Base-by-base conservation (phyloP, 1,140 invertebrate species). In the Oryctes rhinoceros region DNA sequence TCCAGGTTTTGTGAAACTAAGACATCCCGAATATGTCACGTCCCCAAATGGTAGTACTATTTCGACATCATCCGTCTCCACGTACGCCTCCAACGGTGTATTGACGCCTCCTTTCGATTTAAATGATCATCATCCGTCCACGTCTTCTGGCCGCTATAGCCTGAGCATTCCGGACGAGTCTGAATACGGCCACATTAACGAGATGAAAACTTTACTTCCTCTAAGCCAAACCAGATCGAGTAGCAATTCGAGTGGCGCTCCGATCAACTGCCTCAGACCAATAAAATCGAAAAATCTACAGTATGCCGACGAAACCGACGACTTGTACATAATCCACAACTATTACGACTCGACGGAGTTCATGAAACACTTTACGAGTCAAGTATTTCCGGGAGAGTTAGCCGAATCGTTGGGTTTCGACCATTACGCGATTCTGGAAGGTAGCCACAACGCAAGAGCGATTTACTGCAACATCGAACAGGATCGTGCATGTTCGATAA, bases 341-440 rank as follows among this genome's bases (percentile, higher is more conserved):
- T 85, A 85, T 76, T 78, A 85, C 9, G 83, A 85, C 37, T 84
- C 85, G 6, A 81, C 80, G 11, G 85, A 81, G 1, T 84, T 85
- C 39, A 85, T 85, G 85, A 78, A 80, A 20, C 83, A 85, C 76
- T 85, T 85, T 78, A 81, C 81, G 44, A 82, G 83, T 75, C 78
- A 53, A 7, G 81, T 84, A 18, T 85, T 85, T 82, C 83, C 85
- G 7, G 83, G 80, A n/a, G 75, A 80, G 3, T 49, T 85, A 13
- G 84, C 82, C n/a, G 82, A 83, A 47, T 78, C 82, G 4, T 79
- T 85, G 30, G 85, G 83, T 18, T 85, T 84, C 49, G 67, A 74
- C 47, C 80, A 80, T 15, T 71, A 81, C 3, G 76, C 76, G 10
- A 83, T 85, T 30, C 24, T 20, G 9, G 35, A 44, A 11, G 84